phyloP scores from a whole-genome alignment of 2,113 vertebrate genomes.

The Chionis minor region DNA sequence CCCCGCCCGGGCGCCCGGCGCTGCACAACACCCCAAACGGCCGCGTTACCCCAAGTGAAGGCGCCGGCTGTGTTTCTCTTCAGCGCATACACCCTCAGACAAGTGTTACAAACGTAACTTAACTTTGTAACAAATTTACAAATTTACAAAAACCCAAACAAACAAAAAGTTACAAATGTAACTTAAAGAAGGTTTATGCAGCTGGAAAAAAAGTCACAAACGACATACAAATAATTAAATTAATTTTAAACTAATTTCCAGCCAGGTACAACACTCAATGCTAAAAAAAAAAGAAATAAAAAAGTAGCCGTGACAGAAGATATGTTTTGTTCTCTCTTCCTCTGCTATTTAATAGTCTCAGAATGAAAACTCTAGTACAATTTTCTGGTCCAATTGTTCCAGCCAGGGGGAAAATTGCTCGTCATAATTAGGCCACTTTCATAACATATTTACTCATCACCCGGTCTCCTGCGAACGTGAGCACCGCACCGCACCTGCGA shows the following conservation, averaged over 20 bases:
- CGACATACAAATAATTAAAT: background rate
- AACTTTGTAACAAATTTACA: no score
- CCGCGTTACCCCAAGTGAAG: rapidly evolving
- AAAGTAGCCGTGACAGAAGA: background rate
- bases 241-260: background rate
- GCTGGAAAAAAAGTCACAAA: background rate
- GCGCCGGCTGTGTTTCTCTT: background rate
- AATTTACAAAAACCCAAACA: no score
- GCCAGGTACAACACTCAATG: background rate
- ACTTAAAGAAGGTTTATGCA: background rate
- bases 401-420: background rate
- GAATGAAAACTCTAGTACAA: slow-evolving; percentile 13
- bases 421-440: slow-evolving; percentile 19
- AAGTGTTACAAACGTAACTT: no score
- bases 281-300: background rate
- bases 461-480: rapidly evolving
- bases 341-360: background rate
- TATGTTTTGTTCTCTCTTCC: background rate
- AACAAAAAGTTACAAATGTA: background rate
- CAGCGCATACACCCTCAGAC: background rate
- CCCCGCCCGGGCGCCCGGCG: background rate
- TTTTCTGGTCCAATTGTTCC: slow-evolving; percentile 48
- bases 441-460: background rate
- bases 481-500: background rate
- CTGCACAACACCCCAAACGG: rapidly evolving